Evolutionary conservation across 2,888 invertebrate species (phyloP), one percentile per base, ranked within the genome.

Genomic region (Zaprionus bogoriensis): DNA sequence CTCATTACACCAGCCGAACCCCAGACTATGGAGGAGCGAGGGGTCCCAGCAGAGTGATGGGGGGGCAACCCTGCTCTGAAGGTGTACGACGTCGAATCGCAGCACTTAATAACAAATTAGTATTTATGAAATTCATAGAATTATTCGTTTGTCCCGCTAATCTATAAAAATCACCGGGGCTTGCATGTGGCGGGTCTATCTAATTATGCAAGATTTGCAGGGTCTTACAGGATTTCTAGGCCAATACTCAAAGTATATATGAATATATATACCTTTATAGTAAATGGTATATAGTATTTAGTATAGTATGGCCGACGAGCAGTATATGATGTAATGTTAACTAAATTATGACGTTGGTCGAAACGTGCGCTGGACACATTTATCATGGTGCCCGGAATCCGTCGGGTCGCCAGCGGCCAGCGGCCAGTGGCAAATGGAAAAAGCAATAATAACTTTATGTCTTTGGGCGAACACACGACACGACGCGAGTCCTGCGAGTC

Each of bases 61-160:
- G n/a, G n/a, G n/a, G n/a, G n/a, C n/a, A n/a, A n/a, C n/a, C n/a
- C n/a, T n/a, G 7, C 23, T 14, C 2, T 10, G 3, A 4, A 6
- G 27, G 41, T 5, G 9, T 14, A 22, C 17, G 12, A 17, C 4
- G n/a, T 7, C 19, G 5, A 14, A 20, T 42, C 27, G n/a, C n/a
- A n/a, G n/a, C 44, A 55, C 25, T 51, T 51, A 59, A 75, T 64
- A 55, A 60, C 68, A 59, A 81, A 86, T 83, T 86, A 86, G 62
- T 83, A 84, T 81, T 81, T 83, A 81, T 86, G 87, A 83, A 69
- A 77, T 86, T 84, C 81, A 87, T 86, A 77, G 78, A 86, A 83
- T 67, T 62, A 68, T 74, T 50, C 61, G 50, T 74, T 68, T 62
- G 59, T 65, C 69, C 62, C 58, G 70, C 54, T 83, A 78, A 78